These are phyloP conservation scores for Eurytoma californica DNA, from an alignment of 2,888 invertebrate genomes.

Conservation along the genomic window DNA sequence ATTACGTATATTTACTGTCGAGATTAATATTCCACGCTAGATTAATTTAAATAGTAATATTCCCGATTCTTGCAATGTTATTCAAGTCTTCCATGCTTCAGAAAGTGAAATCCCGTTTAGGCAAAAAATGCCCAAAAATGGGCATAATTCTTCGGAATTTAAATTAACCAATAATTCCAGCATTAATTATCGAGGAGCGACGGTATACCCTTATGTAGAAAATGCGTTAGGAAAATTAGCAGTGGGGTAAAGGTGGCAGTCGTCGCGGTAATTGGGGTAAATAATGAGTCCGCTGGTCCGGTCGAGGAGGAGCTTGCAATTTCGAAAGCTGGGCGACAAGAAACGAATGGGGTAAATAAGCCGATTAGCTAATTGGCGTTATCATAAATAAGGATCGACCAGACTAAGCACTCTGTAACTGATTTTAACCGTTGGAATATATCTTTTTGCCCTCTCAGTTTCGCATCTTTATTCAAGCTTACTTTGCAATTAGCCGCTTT, in stretches of 20 bases:
- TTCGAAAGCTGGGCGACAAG: neutral
- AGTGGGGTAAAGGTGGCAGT: constrained; percentile 2
- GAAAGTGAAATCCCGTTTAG: too few relatives aligned
- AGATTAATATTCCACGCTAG: too few relatives aligned
- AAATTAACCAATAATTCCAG: too few relatives aligned
- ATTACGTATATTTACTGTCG: too few relatives aligned
- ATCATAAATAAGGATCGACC: constrained; percentile 44
- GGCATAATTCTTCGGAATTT: too few relatives aligned
- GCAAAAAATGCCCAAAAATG: too few relatives aligned
- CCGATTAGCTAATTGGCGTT: constrained; percentile 48
- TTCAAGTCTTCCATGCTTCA: too few relatives aligned
- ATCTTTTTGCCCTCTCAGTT: neutral
- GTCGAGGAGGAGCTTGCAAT: constrained; percentile 16
- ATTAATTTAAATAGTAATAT: too few relatives aligned
- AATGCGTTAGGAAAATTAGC: constrained; percentile 43
- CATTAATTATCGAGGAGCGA: too few relatives aligned
- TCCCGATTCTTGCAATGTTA: too few relatives aligned
- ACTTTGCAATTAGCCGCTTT: too few relatives aligned
- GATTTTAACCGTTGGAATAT: constrained; percentile 22
- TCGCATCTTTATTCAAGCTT: too few relatives aligned
- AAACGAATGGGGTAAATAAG: constrained; percentile 27
- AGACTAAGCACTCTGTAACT: constrained; percentile 14
- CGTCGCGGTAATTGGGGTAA: constrained; percentile 38
- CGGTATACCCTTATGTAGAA: constrained; percentile 33
- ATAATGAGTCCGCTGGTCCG: constrained; percentile 29